These are phyloP conservation scores for Lateolabrax maculatus DNA, from an alignment of 2,797 vertebrate genomes.

Conservation along the genomic window DNA sequence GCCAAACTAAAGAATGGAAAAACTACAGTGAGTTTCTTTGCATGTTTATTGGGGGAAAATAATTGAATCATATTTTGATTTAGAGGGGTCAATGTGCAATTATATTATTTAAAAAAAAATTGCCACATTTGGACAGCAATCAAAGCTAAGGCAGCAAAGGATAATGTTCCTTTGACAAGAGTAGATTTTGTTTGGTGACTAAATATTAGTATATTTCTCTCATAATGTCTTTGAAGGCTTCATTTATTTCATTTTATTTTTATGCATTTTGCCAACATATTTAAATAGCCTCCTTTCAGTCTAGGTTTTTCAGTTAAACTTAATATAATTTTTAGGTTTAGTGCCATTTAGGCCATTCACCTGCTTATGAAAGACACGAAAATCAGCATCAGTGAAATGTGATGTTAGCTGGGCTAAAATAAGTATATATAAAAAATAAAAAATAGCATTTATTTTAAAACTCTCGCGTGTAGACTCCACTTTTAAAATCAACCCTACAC, in stretches of 20 bases:
- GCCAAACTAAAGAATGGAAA: background rate
- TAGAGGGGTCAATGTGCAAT: background rate
- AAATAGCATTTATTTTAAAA: too few species aligned
- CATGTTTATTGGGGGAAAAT: background rate
- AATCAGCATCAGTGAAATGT: background rate
- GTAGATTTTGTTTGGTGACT: background rate
- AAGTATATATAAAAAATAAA: too few species aligned
- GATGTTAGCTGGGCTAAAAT: background rate
- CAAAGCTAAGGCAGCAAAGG: background rate
- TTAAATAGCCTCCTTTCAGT: background rate
- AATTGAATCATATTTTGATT: background rate
- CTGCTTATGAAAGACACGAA: background rate
- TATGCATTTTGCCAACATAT: background rate
- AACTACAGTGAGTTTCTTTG: background rate
- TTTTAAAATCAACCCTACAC: background rate
- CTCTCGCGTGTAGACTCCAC: too few species aligned
- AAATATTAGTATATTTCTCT: background rate
- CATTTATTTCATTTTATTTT: background rate
- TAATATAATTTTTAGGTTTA: background rate
- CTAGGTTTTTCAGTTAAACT: background rate
- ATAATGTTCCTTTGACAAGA: background rate
- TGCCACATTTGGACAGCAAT: background rate
- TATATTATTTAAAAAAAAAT: background rate
- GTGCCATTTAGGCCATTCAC: background rate
- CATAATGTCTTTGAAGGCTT: background rate